Evolutionary conservation across 2,113 vertebrate genomes (phyloP).

Genomic region (Semnornis frantzii): DNA sequence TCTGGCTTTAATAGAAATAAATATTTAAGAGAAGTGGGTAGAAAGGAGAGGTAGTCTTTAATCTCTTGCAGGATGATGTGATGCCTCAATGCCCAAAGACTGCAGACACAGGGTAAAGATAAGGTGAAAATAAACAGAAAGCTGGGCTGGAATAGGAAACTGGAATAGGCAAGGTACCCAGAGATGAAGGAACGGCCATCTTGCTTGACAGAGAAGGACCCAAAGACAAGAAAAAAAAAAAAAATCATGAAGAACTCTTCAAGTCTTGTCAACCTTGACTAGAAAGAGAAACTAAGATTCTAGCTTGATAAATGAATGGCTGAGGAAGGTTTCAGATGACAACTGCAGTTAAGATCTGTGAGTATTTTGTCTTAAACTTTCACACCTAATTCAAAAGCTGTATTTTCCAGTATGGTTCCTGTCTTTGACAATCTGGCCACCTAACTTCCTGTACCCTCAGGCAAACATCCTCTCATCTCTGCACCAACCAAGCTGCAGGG

Average conservation of each 20-base stretch:
- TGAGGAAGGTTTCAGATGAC: neutral
- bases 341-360: neutral
- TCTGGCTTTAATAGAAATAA: neutral
- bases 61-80: neutral
- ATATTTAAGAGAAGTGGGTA: neutral
- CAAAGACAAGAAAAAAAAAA: neutral
- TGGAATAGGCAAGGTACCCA: neutral
- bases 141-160: neutral
- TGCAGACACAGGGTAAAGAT: neutral
- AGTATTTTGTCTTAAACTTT: neutral
- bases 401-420: neutral
- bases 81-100: neutral
- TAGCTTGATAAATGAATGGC: neutral
- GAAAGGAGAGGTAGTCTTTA: neutral
- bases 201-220: neutral
- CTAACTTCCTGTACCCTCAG: neutral
- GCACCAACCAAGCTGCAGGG: neutral
- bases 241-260: neutral
- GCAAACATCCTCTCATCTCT: neutral
- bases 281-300: neutral
- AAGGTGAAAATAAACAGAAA: neutral
- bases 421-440: neutral
- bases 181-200: neutral
- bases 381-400: neutral
- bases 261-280: neutral